phyloP scores from a whole-genome alignment of 1,140 invertebrate genomes.

The Ptiloglossa arizonensis region DNA sequence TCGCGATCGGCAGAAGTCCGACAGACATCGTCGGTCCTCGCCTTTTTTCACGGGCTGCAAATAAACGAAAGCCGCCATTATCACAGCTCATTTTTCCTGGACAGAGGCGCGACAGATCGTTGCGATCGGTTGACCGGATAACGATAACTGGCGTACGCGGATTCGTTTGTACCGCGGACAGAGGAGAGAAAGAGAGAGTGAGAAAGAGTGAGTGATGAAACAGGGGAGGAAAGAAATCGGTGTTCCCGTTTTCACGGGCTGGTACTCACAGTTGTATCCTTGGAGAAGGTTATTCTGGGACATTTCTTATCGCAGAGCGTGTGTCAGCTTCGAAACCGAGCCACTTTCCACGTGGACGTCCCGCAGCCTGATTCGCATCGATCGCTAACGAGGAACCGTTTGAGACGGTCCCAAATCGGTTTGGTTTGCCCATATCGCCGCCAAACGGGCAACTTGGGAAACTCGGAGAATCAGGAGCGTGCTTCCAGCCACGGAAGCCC shows the following conservation, averaged over 20 bases:
- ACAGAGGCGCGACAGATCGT: slow-evolving; percentile 21
- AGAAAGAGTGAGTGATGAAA: too few relatives aligned
- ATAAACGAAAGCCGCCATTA: slow-evolving; percentile 79
- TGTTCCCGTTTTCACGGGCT: too few relatives aligned
- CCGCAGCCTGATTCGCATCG: slow-evolving; percentile 52
- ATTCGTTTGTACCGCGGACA: background rate
- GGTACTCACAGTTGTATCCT: slow-evolving; percentile 71
- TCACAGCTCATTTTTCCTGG: slow-evolving; percentile 70
- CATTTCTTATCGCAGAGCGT: slow-evolving; percentile 57
- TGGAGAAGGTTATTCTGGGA: slow-evolving; percentile 68
- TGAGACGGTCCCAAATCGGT: slow-evolving; percentile 17
- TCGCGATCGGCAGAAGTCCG: slow-evolving; percentile 44
- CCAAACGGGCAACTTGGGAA: slow-evolving; percentile 32
- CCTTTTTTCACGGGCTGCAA: slow-evolving; percentile 67
- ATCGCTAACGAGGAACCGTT: slow-evolving; percentile 40
- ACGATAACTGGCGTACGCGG: background rate
- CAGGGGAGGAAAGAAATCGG: background rate
- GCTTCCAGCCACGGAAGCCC: background rate
- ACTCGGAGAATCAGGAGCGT: slow-evolving; percentile 4
- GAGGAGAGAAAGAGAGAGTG: background rate
- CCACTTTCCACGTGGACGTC: slow-evolving; percentile 53
- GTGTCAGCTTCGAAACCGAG: slow-evolving; percentile 29
- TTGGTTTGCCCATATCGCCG: slow-evolving; percentile 43
- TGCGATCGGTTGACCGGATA: background rate
- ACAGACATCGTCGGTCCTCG: slow-evolving; percentile 56